Conservation (phyloP, 2,113 vertebrate species). For the Lepidothrix coronata region DNA sequence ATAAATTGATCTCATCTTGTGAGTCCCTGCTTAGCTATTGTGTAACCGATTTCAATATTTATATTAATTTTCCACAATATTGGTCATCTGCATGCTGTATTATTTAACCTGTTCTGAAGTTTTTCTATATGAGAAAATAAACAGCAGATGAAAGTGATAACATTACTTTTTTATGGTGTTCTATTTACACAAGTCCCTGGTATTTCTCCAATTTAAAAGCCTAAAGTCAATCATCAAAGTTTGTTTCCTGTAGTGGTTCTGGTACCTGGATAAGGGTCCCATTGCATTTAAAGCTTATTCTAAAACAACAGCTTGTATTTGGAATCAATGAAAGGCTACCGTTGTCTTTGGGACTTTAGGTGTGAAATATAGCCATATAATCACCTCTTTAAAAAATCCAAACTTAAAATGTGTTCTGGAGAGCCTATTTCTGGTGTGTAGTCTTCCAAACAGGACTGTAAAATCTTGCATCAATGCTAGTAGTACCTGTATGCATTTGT, state of each 20-base stretch:
- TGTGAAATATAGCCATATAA: background rate
- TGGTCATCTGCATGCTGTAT: background rate
- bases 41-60: background rate
- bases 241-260: background rate
- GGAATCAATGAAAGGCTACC: background rate
- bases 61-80: background rate
- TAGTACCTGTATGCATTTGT: background rate
- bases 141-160: background rate
- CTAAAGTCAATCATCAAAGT: background rate
- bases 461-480: background rate
- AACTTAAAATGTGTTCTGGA: background rate
- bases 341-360: background rate
- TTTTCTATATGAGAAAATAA: background rate
- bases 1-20: background rate
- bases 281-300: background rate
- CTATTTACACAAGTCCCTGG: background rate
- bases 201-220: background rate
- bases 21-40: background rate
- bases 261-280: background rate
- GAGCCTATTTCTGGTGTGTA: background rate
- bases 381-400: background rate
- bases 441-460: background rate
- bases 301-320: background rate
- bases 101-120: background rate
- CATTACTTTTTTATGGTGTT: background rate